Conservation (phyloP, 2,888 invertebrate genomes). For the Pimpla rufipes region DNA sequence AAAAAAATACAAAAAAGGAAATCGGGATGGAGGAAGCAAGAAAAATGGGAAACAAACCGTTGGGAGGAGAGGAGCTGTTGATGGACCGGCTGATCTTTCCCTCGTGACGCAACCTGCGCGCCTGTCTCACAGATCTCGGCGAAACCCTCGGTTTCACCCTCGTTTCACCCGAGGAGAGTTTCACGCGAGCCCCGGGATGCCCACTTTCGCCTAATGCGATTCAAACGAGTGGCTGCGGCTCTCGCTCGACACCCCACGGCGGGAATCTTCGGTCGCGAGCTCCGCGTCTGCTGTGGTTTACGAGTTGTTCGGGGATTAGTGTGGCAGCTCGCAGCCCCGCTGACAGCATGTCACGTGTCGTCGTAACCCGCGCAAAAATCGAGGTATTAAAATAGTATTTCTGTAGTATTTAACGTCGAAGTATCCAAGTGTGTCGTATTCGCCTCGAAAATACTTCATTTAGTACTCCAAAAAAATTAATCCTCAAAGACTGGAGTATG, state of each 20-base stretch:
- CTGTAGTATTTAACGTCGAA: too few species aligned
- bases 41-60: not conserved
- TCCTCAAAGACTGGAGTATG: too few species aligned
- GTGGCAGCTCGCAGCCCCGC: not conserved
- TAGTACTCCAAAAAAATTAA: too few species aligned
- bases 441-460: too few species aligned
- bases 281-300: constrained; percentile 53
- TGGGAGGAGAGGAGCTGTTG: constrained; percentile 2
- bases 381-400: too few species aligned
- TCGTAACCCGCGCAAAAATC: too few species aligned
- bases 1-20: not conserved
- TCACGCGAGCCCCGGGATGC: constrained; percentile 24
- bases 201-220: constrained; percentile 55
- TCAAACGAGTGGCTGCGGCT: constrained; percentile 59
- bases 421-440: too few species aligned
- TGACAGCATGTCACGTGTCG: not conserved
- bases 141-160: constrained; percentile 38
- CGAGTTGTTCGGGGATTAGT: constrained; percentile 46
- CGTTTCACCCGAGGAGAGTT: constrained; percentile 53
- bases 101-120: not conserved
- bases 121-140: constrained; percentile 6
- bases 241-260: constrained; percentile 24
- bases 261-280: constrained; percentile 34
- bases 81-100: constrained; percentile 21
- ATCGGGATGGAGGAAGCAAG: not conserved